Conservation (phyloP, 1,140 invertebrate genomes). For the Marisa cornuarietis region DNA sequence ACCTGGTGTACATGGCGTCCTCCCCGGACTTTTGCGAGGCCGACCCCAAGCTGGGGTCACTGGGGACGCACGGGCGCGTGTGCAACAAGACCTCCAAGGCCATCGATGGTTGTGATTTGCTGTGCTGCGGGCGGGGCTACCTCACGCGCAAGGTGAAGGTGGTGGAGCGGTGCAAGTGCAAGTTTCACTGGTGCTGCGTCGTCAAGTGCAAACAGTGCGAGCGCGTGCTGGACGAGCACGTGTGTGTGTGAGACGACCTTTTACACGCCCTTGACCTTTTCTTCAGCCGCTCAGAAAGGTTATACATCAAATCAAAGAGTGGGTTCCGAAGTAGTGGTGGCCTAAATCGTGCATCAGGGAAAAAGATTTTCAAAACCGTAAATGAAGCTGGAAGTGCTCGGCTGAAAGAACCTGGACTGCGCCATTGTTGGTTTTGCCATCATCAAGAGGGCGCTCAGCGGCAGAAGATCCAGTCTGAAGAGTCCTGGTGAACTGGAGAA, state of each 20-base stretch:
- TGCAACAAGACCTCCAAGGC: slow-evolving; percentile 68
- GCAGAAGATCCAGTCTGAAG: too few species aligned
- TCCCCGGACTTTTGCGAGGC: slow-evolving; percentile 95
- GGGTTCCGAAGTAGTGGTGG: too few species aligned
- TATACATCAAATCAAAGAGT: too few species aligned
- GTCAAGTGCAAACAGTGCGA: slow-evolving; percentile 68
- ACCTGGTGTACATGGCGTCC: slow-evolving; percentile 90
- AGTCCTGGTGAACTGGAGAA: too few species aligned
- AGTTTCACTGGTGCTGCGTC: slow-evolving; percentile 70
- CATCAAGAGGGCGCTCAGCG: too few species aligned
- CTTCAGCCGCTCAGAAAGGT: too few species aligned
- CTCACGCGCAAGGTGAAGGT: slow-evolving; percentile 71
- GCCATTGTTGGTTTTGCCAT: too few species aligned
- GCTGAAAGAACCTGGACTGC: too few species aligned
- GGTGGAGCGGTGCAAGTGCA: slow-evolving; percentile 74
- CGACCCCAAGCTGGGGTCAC: slow-evolving; percentile 70
- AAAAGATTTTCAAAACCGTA: too few species aligned
- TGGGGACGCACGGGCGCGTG: slow-evolving; percentile 62
- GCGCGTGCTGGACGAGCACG: slow-evolving; percentile 58
- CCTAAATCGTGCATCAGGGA: too few species aligned
- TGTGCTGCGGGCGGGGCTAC: slow-evolving; percentile 71
- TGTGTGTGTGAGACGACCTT: slow-evolving; percentile 53
- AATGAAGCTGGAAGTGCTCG: too few species aligned
- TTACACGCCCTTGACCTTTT: background rate
- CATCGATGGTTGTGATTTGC: slow-evolving; percentile 68